phyloP scores from a whole-genome alignment of 2,113 vertebrate species.

The Accipiter virgatus region DNA sequence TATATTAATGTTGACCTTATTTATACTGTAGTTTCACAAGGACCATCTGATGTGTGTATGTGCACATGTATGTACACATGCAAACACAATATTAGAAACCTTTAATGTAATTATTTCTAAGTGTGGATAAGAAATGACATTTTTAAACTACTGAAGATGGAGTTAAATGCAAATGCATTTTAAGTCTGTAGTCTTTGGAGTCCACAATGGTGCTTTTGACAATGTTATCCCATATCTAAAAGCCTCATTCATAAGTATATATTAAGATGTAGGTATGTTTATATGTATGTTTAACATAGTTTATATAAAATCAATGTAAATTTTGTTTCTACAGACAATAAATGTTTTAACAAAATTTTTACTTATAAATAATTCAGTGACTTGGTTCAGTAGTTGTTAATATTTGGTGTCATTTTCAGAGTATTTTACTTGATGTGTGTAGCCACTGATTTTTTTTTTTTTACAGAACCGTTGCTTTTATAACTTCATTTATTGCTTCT shows the following conservation, averaged over 20 bases:
- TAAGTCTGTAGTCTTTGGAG: slow-evolving; percentile 11
- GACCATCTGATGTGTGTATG: background rate
- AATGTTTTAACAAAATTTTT: slow-evolving; percentile 51
- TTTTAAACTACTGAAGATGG: slow-evolving; percentile 52
- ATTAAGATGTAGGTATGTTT: slow-evolving; percentile 54
- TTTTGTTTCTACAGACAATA: slow-evolving; percentile 60
- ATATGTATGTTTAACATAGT: slow-evolving; percentile 66
- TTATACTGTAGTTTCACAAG: slow-evolving; percentile 26
- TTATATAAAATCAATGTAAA: slow-evolving; percentile 61
- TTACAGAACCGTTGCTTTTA: background rate
- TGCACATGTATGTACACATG: background rate
- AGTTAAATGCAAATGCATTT: slow-evolving; percentile 10
- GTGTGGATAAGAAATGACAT: background rate
- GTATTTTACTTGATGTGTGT: background rate
- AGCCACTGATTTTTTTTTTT: background rate
- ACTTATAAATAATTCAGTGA: background rate
- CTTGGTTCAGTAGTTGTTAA: background rate
- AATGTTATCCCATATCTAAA: background rate
- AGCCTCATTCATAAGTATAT: slow-evolving; percentile 22
- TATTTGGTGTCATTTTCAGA: background rate
- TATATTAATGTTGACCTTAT: slow-evolving; percentile 1
- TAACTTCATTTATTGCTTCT: background rate
- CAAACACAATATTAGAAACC: background rate
- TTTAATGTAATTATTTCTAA: slow-evolving; percentile 15
- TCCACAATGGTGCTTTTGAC: slow-evolving; percentile 17